Percentiles rank a stretch among this genome's conserved stretches.
Conservation (phyloP, 1,140 invertebrate species). For the Heliothis virescens region DNA sequence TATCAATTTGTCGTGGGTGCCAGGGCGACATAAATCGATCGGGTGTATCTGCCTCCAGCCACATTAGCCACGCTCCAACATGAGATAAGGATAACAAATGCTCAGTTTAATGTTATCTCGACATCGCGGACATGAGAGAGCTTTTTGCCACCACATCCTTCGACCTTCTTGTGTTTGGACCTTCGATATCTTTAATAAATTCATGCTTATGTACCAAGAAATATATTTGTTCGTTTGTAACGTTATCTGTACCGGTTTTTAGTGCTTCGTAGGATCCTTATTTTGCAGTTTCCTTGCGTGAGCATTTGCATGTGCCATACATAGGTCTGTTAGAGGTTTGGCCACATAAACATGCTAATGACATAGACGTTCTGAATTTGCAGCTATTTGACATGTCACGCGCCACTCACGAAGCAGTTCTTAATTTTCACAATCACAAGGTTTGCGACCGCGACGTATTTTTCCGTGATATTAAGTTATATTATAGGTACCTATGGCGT, state of each 20-base stretch:
- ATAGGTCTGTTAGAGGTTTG: conserved; percentile 19
- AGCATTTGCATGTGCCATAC: not conserved
- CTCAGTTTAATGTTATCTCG: conserved; percentile 85
- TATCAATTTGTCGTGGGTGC: conserved; percentile 86
- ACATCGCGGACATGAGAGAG: conserved; percentile 84
- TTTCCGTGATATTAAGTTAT: not conserved
- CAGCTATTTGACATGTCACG: conserved; percentile 7
- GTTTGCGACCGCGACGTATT: not conserved
- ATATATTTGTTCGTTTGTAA: conserved; percentile 42
- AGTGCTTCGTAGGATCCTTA: conserved; percentile 5
- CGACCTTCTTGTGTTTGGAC: conserved; percentile 67
- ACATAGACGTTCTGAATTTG: conserved; percentile 14
- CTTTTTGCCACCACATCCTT: conserved; percentile 84
- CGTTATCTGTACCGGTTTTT: conserved; percentile 16
- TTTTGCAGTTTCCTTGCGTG: conserved; percentile 16
- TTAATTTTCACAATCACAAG: not conserved
- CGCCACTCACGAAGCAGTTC: not conserved
- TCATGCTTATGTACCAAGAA: conserved; percentile 44
- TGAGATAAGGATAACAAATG: conserved; percentile 85
- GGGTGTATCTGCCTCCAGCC: conserved; percentile 80
- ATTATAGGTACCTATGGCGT: not conserved
- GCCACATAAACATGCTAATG: conserved; percentile 22
- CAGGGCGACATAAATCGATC: conserved; percentile 84
- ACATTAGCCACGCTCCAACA: conserved; percentile 84
- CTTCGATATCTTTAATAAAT: conserved; percentile 57